Evolutionary conservation across 2,888 invertebrate genomes (phyloP), one percentile per base, ranked within the genome.

Genomic region (Pardosa pseudoannulata): DNA sequence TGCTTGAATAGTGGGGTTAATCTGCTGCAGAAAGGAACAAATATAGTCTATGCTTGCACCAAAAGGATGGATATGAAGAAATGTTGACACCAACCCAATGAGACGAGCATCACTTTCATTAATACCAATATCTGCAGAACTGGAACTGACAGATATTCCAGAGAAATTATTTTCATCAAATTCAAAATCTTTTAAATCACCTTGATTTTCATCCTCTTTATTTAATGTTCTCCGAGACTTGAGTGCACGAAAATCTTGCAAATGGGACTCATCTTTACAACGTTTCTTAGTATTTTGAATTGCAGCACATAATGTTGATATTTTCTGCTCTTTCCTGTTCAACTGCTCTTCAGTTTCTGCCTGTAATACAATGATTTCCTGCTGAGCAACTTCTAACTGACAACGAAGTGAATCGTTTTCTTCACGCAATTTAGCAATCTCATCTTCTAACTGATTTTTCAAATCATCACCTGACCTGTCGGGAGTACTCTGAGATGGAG

Each of bases 321-420:
- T 94, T 91, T 97, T 96, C 90, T 96, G 95, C 23, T 96, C 96
- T 91, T 96, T 96, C 86, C 95, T 94, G 87, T 96, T 96, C 89
- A 96, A 93, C 90, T 96, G 95, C 78, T 94, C 93, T 91, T 95
- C 94, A 65, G 94, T 93, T 90, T 97, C 97, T 31, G 94, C 94
- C 91, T 96, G 96, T 28, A 97, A 94, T 50, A 97, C 93, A 90
- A 96, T 96, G 72, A 97, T 95, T 93, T 98, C 98, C 92, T 97
- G 97, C 91, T 97, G 97, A 91, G 96, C 97, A 0, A 97, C 98
- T 92, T 97, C 97, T 90, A 98, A 92, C 92, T 97, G 96, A 92
- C 97, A 97, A 87, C 95, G 94, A 41, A 98, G 93, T 89, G 95
- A 96, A 90, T 97, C 97, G 91, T 97, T 98, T 91, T 98, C 98